Conservation (phyloP, 2,797 vertebrate genomes). For the Ceyx erithaca region DNA sequence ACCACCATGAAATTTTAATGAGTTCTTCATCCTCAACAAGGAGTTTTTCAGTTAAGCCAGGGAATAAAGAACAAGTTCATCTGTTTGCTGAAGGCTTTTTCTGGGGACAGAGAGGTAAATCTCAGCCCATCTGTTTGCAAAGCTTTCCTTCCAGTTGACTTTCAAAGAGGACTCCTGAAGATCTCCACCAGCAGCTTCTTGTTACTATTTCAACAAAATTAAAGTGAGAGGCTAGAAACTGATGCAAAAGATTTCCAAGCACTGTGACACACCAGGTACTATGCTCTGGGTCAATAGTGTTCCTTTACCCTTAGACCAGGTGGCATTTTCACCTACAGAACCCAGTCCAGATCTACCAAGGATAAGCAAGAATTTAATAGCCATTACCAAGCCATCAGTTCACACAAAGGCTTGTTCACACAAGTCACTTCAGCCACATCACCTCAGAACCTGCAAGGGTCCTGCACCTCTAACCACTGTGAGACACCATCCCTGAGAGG, state of each 20-base stretch:
- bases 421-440: not conserved
- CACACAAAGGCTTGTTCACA: not conserved
- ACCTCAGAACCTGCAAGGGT: not conserved
- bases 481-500: not conserved
- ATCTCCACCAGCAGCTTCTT: not conserved
- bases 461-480: fast-evolving
- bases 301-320: not conserved
- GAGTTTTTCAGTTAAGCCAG: not conserved
- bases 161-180: not conserved
- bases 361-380: not conserved
- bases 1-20: not conserved
- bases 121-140: not conserved
- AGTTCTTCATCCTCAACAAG: not conserved
- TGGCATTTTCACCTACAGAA: not conserved
- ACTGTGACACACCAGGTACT: not conserved
- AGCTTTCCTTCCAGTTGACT: not conserved
- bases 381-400: not conserved
- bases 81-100: not conserved
- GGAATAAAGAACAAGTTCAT: not conserved
- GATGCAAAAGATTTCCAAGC: not conserved
- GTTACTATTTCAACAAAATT: not conserved
- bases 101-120: not conserved
- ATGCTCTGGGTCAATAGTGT: not conserved
- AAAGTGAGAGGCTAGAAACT: not conserved
- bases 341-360: not conserved